These are phyloP conservation scores for Nineta flava DNA, from an alignment of 2,888 invertebrate genomes.

Conservation along the genomic window DNA sequence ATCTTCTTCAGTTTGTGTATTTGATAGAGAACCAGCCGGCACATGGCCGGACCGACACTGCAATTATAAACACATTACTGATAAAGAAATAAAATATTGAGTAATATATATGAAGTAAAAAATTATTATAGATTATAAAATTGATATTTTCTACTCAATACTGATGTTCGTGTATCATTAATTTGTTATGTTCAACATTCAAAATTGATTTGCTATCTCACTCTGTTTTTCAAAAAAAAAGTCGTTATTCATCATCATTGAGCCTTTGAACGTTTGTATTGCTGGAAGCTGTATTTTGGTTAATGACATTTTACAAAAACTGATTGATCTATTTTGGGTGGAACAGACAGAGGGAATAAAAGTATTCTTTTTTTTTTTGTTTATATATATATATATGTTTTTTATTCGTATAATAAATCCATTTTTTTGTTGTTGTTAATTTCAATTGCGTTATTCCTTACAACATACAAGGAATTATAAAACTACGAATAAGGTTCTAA, in stretches of 20 bases:
- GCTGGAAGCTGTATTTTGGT: conserved; percentile 25
- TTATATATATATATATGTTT: too few species aligned
- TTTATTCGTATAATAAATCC: too few species aligned
- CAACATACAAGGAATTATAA: too few species aligned
- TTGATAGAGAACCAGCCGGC: too few species aligned
- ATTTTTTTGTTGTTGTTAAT: too few species aligned
- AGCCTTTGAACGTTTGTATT: conserved; percentile 11
- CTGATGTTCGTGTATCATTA: conserved; percentile 16
- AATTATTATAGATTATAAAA: conserved; percentile 21
- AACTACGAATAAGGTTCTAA: too few species aligned
- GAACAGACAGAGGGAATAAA: conserved; percentile 1
- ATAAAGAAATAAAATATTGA: conserved; percentile 4
- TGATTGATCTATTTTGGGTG: conserved; percentile 8
- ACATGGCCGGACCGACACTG: background rate
- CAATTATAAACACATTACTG: conserved; percentile 8
- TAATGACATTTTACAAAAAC: conserved; percentile 17
- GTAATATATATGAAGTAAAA: conserved; percentile 12
- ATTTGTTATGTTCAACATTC: conserved; percentile 15
- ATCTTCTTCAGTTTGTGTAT: too few species aligned
- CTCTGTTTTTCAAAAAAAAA: too few species aligned
- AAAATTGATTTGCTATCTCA: too few species aligned
- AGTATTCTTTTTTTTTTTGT: too few species aligned
- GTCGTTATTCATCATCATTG: too few species aligned
- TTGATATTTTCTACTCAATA: background rate
- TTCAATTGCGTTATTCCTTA: too few species aligned